Conservation (phyloP, 35 echinoderm and acorn worm species). For the Anneissia japonica region DNA sequence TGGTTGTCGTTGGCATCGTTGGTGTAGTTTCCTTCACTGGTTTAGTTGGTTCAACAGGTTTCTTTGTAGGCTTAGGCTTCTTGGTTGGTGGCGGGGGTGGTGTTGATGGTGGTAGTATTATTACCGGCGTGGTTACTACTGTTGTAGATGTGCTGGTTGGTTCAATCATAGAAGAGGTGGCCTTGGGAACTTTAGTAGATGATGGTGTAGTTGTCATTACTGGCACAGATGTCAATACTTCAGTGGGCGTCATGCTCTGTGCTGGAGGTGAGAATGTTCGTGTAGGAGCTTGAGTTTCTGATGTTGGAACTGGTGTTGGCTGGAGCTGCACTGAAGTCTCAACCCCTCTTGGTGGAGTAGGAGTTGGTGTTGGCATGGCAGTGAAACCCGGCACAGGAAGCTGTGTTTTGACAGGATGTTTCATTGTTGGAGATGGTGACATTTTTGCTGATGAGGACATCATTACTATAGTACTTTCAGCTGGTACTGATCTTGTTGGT, state of each 20-base stretch:
- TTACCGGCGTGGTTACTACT: neutral
- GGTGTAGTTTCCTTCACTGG: neutral
- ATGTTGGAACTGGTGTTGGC: neutral
- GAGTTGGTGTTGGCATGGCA: slow-evolving; percentile 14
- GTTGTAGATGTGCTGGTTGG: neutral
- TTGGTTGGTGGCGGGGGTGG: slow-evolving; percentile 11
- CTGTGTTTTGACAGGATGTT: neutral
- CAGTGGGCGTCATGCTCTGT: neutral
- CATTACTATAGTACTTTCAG: neutral
- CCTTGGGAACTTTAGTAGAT: slow-evolving; percentile 4
- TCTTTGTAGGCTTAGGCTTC: slow-evolving; percentile 9
- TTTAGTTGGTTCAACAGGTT: neutral
- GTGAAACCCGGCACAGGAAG: neutral
- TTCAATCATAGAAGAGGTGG: neutral
- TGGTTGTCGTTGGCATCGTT: neutral
- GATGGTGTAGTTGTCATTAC: slow-evolving; percentile 9
- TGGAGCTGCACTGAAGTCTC: neutral
- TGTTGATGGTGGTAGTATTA: slow-evolving; percentile 6
- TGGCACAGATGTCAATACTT: slow-evolving; percentile 3
- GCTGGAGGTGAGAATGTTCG: neutral
- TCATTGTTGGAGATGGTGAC: slow-evolving; percentile 12
- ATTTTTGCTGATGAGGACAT: neutral
- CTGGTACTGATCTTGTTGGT: slow-evolving; percentile 7
- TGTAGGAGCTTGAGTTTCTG: slow-evolving; percentile 3
- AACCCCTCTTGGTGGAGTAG: neutral